Percentiles rank a stretch among this genome's conserved stretches.
Conservation (phyloP, 1,140 invertebrate genomes). For the Archivesica marissinica region DNA sequence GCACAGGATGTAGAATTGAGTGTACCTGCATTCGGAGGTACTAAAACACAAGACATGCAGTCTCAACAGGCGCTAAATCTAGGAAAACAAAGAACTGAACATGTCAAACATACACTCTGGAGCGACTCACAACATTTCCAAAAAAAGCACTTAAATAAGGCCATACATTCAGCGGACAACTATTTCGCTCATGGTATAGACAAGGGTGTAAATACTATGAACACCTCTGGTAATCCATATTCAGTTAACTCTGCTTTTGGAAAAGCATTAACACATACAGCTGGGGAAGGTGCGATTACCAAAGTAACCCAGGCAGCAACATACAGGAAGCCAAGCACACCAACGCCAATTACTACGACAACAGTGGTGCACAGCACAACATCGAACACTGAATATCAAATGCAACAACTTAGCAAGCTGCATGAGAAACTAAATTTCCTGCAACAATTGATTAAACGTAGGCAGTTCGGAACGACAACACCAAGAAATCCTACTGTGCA, state of each 20-base stretch:
- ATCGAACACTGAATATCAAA: background rate
- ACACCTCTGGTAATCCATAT: too few relatives aligned
- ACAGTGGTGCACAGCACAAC: background rate
- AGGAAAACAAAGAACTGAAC: background rate
- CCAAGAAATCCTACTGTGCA: background rate
- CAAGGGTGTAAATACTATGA: too few relatives aligned
- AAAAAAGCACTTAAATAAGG: background rate
- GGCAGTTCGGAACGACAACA: background rate
- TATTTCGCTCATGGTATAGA: background rate
- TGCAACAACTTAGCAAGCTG: background rate
- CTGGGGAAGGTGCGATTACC: background rate
- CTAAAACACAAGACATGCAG: background rate
- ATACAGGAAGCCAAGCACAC: background rate
- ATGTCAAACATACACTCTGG: background rate
- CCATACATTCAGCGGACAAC: background rate
- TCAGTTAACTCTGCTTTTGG: background rate
- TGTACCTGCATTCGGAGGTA: background rate
- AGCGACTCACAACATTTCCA: background rate
- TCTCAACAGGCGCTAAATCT: background rate
- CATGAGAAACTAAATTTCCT: conserved; percentile 10
- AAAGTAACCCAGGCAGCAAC: background rate
- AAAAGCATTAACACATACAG: background rate
- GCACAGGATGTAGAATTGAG: background rate
- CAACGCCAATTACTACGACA: background rate
- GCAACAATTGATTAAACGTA: background rate